phyloP scores from a whole-genome alignment of 2,113 vertebrate genomes.

The Camarhynchus parvulus region DNA sequence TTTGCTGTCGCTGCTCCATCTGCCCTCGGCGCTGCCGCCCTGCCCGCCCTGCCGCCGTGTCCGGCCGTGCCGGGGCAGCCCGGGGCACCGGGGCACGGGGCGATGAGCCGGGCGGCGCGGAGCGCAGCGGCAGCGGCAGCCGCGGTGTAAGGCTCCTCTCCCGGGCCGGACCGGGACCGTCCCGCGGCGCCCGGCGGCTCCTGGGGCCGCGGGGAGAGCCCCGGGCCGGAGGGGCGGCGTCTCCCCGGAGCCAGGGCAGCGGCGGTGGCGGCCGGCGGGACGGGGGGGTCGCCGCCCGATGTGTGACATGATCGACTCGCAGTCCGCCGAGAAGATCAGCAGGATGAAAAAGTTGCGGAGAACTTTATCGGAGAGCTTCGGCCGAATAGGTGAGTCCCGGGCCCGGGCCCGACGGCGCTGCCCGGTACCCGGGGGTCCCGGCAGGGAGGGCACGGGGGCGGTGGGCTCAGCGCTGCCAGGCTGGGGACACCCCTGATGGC shows the following conservation, averaged over 20 bases:
- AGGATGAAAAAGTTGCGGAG: conserved; percentile 98
- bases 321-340: conserved; percentile 83
- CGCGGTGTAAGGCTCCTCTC: neutral
- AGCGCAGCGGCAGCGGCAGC: neutral
- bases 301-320: conserved; percentile 84
- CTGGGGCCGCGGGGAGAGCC: neutral
- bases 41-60: neutral
- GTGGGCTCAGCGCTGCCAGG: fast-evolving
- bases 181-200: neutral
- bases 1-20: neutral
- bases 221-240: neutral
- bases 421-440: neutral
- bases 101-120: neutral
- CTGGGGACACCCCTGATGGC: neutral
- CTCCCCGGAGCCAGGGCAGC: neutral
- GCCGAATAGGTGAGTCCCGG: conserved; percentile 87
- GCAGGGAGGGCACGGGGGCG: neutral
- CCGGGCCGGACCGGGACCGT: neutral
- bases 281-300: neutral
- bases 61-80: neutral
- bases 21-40: neutral
- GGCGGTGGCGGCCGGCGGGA: neutral
- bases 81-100: neutral
- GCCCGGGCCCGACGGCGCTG: neutral
- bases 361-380: conserved; percentile 98